phyloP scores from a whole-genome alignment of 2,888 invertebrate genomes.

The Hypomecis punctinalis region DNA sequence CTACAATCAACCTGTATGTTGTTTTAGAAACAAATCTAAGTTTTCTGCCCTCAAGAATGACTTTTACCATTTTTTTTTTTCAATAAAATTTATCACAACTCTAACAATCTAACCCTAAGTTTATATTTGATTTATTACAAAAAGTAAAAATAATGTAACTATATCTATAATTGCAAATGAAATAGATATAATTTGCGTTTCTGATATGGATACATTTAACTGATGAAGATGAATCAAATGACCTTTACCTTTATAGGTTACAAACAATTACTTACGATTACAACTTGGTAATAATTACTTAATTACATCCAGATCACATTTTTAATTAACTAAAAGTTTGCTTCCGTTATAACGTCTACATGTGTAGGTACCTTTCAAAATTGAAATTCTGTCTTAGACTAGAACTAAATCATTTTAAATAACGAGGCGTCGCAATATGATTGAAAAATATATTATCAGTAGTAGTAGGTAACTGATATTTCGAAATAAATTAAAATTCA shows the following conservation, averaged over 20 bases:
- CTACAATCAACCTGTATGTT: not conserved
- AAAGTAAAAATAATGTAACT: constrained; percentile 6
- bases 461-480: too few relatives aligned
- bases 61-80: not conserved
- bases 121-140: constrained; percentile 10
- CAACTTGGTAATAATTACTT: constrained; percentile 8
- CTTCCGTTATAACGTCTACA: constrained; percentile 27
- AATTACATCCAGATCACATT: constrained; percentile 39
- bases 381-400: constrained; percentile 36
- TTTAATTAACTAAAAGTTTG: constrained; percentile 20
- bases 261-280: constrained; percentile 15
- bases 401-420: constrained; percentile 18
- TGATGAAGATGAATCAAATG: constrained; percentile 5
- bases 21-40: not conserved
- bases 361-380: constrained; percentile 3
- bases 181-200: constrained; percentile 4
- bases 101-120: constrained; percentile 12
- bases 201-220: constrained; percentile 11
- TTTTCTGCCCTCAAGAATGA: not conserved
- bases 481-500: not conserved
- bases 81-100: constrained; percentile 23
- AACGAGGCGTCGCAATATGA: not conserved
- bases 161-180: not conserved
- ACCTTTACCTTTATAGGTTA: not conserved
- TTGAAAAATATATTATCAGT: too few relatives aligned